phyloP scores from a whole-genome alignment of 2,888 invertebrate species.

The Ormyrus thymus region DNA sequence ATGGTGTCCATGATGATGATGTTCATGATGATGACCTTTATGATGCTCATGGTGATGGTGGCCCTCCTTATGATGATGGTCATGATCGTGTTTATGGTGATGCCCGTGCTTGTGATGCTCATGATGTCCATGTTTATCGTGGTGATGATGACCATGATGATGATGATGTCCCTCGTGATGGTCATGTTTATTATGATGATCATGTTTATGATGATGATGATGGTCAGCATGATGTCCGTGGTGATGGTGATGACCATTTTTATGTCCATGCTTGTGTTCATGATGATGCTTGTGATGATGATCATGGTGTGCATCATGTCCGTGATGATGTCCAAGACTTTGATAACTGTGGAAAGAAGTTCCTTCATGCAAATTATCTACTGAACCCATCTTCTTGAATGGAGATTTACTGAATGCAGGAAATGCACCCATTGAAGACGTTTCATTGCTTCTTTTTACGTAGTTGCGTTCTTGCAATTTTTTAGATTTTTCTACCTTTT shows the following conservation, averaged over 20 bases:
- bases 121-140: slow-evolving; percentile 25
- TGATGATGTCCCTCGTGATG: slow-evolving; percentile 29
- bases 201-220: slow-evolving; percentile 29
- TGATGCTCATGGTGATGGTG: slow-evolving; percentile 36
- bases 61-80: slow-evolving; percentile 42
- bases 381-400: background rate
- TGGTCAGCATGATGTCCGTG: slow-evolving; percentile 29
- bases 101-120: slow-evolving; percentile 36
- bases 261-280: slow-evolving; percentile 7
- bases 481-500: background rate
- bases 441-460: background rate
- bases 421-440: background rate
- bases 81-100: slow-evolving; percentile 42
- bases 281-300: slow-evolving; percentile 33
- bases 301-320: slow-evolving; percentile 22
- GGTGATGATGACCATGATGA: slow-evolving; percentile 33
- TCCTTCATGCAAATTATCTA: slow-evolving; percentile 26
- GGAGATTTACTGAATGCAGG: background rate
- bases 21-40: slow-evolving; percentile 41
- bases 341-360: background rate
- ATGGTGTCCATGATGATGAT: slow-evolving; percentile 36
- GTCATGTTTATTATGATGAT: slow-evolving; percentile 14
- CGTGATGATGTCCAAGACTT: slow-evolving; percentile 17
- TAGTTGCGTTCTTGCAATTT: background rate
- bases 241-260: slow-evolving; percentile 35